Percentiles rank a stretch among this genome's conserved stretches.
phyloP scores from a whole-genome alignment of 2,113 vertebrate species.

The Notothenia rossii region DNA sequence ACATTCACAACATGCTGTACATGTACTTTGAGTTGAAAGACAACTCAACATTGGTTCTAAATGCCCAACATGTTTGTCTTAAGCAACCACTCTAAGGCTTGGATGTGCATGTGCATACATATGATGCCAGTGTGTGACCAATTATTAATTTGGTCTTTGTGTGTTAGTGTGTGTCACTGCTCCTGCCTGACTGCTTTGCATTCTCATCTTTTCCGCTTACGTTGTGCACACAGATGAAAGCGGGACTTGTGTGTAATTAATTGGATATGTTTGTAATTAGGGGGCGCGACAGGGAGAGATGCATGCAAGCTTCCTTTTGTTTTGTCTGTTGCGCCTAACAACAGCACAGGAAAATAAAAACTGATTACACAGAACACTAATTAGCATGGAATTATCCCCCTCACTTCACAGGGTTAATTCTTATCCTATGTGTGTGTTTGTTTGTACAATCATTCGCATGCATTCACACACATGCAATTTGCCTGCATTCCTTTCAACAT shows the following conservation, averaged over 20 bases:
- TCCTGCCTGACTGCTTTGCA: constrained; percentile 60
- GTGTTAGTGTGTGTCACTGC: constrained; percentile 66
- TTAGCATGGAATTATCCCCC: constrained; percentile 80
- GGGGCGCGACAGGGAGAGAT: constrained; percentile 67
- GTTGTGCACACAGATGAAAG: constrained; percentile 69
- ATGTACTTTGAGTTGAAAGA: constrained; percentile 4
- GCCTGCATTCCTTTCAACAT: neutral
- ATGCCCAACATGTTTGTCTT: constrained; percentile 39
- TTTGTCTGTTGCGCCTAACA: constrained; percentile 75
- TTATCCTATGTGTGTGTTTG: constrained; percentile 32
- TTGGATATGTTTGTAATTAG: constrained; percentile 87
- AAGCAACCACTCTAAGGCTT: constrained; percentile 14
- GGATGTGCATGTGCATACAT: constrained; percentile 33
- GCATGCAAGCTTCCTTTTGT: constrained; percentile 76
- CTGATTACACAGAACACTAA: constrained; percentile 83
- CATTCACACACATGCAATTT: constrained; percentile 10
- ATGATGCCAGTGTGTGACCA: constrained; percentile 56
- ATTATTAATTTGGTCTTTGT: constrained; percentile 66
- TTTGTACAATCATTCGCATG: neutral
- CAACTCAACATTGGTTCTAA: constrained; percentile 26
- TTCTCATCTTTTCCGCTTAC: constrained; percentile 57
- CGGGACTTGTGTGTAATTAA: constrained; percentile 82
- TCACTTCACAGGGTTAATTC: constrained; percentile 79
- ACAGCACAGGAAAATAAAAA: constrained; percentile 78
- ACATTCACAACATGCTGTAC: constrained; percentile 2